Evolutionary conservation across 2,888 invertebrate genomes (phyloP), one percentile per base, ranked within the genome.

Genomic region (Aradus depressus): DNA sequence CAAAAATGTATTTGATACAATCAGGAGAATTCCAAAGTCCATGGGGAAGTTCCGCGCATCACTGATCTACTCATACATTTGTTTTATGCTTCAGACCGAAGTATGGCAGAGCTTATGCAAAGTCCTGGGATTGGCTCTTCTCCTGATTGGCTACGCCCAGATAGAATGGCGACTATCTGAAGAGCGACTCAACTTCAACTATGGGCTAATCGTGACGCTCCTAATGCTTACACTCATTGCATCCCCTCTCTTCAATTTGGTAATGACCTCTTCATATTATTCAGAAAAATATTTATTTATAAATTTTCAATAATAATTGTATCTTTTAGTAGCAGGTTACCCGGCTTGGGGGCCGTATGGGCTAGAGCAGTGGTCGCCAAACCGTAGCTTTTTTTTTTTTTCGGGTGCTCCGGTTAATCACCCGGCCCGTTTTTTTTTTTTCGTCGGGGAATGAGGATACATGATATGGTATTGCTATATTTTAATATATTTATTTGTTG

Each of bases 191-290:
- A 83, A 84, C 66, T 76, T 74, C 61, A 71, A 85, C 64, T 80
- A 80, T 62, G 86, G 87, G 12, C 65, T 79, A 34, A 71, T 87
- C 31, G 74, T 82, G 10, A 87, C 87, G 0, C 68, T 74, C 1
- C 68, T 82, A 56, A 73, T 86, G 70, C 69, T 84, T 58, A 63
- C 72, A 37, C 67, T 84, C 57, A 76, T 87, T 54, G 82, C 79
- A 1, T 75, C 81, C 6, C 88, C 88, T 1, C 68, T 88, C 3
- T 68, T 81, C 16, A 75, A 76, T 62, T 64, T 86, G 62, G 84
- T 58, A 55, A 48, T 58, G 50, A 35, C 25, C 50, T 48, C 58
- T 51, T 47, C 58, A 44, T 45, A 51, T 43, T 18, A 54, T 43
- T 44, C 22, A 45, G 34, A 2, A n/a, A 39, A 44, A 28, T 44